phyloP scores from a whole-genome alignment of 2,888 invertebrate species.

The Drosophila nr. perissopoda region DNA sequence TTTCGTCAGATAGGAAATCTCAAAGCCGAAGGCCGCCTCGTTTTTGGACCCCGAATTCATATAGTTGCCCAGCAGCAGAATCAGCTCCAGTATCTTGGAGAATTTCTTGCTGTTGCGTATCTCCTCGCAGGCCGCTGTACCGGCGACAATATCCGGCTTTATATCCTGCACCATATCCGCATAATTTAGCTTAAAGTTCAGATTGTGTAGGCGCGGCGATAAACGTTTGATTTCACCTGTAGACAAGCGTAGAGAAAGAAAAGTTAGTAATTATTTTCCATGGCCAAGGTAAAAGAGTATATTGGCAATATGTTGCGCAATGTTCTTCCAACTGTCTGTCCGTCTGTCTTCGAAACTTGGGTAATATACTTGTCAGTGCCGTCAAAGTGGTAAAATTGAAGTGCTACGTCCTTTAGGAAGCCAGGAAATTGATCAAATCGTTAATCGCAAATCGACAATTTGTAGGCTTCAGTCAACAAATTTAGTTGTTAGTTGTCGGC shows the following conservation, averaged over 20 bases:
- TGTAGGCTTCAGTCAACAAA: background rate
- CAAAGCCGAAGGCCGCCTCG: slow-evolving; percentile 97
- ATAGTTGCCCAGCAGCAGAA: slow-evolving; percentile 96
- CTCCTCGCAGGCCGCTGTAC: slow-evolving; percentile 98
- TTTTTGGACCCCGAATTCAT: slow-evolving; percentile 98
- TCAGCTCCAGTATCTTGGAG: slow-evolving; percentile 93
- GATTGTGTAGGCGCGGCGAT: slow-evolving; percentile 93
- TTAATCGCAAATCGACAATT: background rate
- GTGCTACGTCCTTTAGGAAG: too few relatives aligned
- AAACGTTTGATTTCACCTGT: slow-evolving; percentile 93
- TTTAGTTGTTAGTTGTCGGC: too few relatives aligned
- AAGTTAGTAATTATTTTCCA: background rate
- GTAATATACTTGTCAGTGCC: background rate
- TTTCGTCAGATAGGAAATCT: slow-evolving; percentile 97
- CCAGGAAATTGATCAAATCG: too few relatives aligned
- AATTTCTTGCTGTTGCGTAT: slow-evolving; percentile 95
- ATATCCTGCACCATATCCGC: slow-evolving; percentile 90
- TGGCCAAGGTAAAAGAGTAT: background rate
- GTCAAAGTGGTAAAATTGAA: too few relatives aligned
- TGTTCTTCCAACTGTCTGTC: background rate
- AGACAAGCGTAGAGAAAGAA: background rate
- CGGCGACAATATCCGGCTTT: slow-evolving; percentile 93
- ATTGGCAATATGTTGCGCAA: background rate
- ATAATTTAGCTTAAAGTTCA: slow-evolving; percentile 95
- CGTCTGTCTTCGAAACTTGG: background rate